These are phyloP conservation scores for Drosophila kanekoi DNA, from an alignment of 2,888 invertebrate species.

Conservation along the genomic window DNA sequence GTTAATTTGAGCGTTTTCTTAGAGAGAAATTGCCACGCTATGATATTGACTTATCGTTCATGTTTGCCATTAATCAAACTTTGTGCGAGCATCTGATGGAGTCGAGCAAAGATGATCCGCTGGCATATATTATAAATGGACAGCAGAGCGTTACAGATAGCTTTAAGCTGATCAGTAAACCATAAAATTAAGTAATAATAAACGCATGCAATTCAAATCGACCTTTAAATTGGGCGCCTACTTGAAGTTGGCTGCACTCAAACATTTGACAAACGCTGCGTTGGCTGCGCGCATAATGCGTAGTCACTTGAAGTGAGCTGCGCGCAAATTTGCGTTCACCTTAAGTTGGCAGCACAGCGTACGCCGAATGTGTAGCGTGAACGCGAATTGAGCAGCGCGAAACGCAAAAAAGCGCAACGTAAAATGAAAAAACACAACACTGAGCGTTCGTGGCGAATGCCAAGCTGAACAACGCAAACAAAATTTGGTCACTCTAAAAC, in stretches of 20 bases:
- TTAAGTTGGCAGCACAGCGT: conserved; percentile 4
- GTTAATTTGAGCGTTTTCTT: neutral
- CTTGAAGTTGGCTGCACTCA: conserved; percentile 23
- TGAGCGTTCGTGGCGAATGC: conserved; percentile 46
- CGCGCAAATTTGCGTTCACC: neutral
- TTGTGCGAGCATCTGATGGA: conserved; percentile 85
- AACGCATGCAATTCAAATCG: neutral
- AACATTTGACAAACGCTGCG: neutral
- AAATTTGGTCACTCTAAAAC: conserved; percentile 62
- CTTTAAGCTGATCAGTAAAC: conserved; percentile 78
- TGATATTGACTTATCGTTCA: conserved; percentile 93
- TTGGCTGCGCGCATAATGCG: neutral
- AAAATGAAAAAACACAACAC: conserved; percentile 37
- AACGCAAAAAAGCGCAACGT: conserved; percentile 2
- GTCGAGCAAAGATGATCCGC: conserved; percentile 81
- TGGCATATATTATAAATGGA: conserved; percentile 83
- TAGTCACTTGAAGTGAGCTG: conserved; percentile 3
- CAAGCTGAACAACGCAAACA: conserved; percentile 59
- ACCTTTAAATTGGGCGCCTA: conserved; percentile 38
- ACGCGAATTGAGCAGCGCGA: conserved; percentile 13
- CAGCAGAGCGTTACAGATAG: conserved; percentile 74
- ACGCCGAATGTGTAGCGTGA: conserved; percentile 6
- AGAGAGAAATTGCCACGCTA: conserved; percentile 87
- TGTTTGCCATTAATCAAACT: conserved; percentile 92
- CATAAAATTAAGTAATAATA: conserved; percentile 23